Percentiles rank a stretch among this genome's conserved stretches.
phyloP scores from a whole-genome alignment of 2,797 vertebrate species.

The Melanotaenia trifasciata region DNA sequence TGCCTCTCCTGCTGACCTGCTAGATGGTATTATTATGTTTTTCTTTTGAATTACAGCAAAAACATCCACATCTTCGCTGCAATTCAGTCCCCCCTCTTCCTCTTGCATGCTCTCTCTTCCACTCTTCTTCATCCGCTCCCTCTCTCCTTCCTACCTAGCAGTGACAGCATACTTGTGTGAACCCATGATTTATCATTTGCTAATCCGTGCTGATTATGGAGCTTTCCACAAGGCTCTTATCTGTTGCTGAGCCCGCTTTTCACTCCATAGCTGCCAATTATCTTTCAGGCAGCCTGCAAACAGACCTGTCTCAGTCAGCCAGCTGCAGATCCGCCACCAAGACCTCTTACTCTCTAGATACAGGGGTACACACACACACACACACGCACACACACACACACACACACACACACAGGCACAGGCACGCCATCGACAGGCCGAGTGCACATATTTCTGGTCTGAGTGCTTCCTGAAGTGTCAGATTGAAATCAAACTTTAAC shows the following conservation, averaged over 20 bases:
- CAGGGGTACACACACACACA: not conserved
- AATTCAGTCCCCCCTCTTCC: slow-evolving; percentile 49
- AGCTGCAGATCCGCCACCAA: slow-evolving; percentile 54
- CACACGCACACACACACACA: not conserved
- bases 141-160: slow-evolving; percentile 51
- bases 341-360: slow-evolving; percentile 34
- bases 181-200: slow-evolving; percentile 81
- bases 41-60: slow-evolving; percentile 73
- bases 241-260: slow-evolving; percentile 83
- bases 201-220: slow-evolving; percentile 82
- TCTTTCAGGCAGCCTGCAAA: slow-evolving; percentile 65
- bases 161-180: slow-evolving; percentile 78
- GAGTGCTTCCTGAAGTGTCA: slow-evolving; percentile 40
- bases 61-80: slow-evolving; percentile 66
- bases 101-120: slow-evolving; percentile 39
- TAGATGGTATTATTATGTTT: slow-evolving; percentile 75
- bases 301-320: slow-evolving; percentile 70
- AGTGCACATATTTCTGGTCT: slow-evolving; percentile 18
- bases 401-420: not conserved
- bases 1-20: slow-evolving; percentile 74
- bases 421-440: slow-evolving; percentile 12
- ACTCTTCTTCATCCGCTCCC: slow-evolving; percentile 31
- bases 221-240: slow-evolving; percentile 81
- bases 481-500: slow-evolving; percentile 30
- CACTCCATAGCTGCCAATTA: slow-evolving; percentile 81